Conservation (phyloP, 2,888 invertebrate genomes). For the Perizoma affinitatum region DNA sequence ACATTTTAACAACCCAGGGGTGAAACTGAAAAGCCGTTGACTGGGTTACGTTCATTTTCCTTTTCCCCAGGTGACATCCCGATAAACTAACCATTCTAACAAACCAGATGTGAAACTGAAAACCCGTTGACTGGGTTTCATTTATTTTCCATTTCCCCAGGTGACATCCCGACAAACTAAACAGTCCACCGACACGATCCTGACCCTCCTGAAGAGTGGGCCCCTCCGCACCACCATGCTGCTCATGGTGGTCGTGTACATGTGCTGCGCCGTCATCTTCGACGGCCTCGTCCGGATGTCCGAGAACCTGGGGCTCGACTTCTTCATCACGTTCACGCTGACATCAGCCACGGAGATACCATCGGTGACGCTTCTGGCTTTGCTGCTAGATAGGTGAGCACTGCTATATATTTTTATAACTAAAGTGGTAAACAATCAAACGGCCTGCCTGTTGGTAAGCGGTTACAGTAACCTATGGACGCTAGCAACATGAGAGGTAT, state of each 20-base stretch:
- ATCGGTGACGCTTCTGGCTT: conserved; percentile 67
- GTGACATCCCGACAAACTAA: conserved; percentile 62
- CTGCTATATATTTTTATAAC: too few relatives aligned
- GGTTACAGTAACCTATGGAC: too few relatives aligned
- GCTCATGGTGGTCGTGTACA: conserved; percentile 66
- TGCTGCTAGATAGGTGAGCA: conserved; percentile 67
- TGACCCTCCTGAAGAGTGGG: conserved; percentile 56
- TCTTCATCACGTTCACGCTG: conserved; percentile 75
- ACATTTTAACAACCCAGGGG: conserved; percentile 55
- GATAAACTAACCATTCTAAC: conserved; percentile 58
- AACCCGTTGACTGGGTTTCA: too few relatives aligned
- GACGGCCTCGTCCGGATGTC: conserved; percentile 77
- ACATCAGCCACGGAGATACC: conserved; percentile 78
- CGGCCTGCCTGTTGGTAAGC: too few relatives aligned
- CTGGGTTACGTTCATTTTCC: not conserved
- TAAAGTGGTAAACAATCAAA: too few relatives aligned
- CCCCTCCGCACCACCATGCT: conserved; percentile 61
- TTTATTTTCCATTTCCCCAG: conserved; percentile 41
- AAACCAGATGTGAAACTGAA: conserved; percentile 44
- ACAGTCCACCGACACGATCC: conserved; percentile 59
- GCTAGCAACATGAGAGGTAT: too few relatives aligned
- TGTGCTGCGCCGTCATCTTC: conserved; percentile 71
- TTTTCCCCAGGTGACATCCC: conserved; percentile 57
- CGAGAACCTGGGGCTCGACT: conserved; percentile 72
- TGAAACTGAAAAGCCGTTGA: too few relatives aligned